Conservation (phyloP, 2,797 vertebrate species). For the Ammospiza maritima region DNA sequence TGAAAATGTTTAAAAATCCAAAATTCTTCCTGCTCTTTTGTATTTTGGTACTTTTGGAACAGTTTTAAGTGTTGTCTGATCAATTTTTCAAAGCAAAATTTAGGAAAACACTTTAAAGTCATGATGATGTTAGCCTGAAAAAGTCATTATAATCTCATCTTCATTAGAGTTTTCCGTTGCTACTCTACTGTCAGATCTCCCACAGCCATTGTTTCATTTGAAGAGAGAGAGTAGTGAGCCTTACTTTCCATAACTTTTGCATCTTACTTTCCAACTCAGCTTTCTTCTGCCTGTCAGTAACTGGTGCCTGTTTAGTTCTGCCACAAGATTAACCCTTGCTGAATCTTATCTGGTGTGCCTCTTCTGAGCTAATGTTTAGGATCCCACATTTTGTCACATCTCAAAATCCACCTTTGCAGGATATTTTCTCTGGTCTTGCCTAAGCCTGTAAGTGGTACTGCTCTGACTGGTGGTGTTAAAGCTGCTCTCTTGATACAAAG, state of each 20-base stretch:
- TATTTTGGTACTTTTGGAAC: not conserved
- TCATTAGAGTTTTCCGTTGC: not conserved
- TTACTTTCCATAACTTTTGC: not conserved
- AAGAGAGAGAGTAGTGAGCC: not conserved
- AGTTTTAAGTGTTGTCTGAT: not conserved
- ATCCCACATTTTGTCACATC: not conserved
- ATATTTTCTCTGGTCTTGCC: not conserved
- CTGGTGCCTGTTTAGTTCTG: not conserved
- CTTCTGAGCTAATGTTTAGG: not conserved
- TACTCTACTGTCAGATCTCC: not conserved
- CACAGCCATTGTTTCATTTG: not conserved
- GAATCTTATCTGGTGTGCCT: not conserved
- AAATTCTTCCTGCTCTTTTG: not conserved
- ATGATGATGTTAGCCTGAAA: not conserved
- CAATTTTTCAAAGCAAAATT: not conserved
- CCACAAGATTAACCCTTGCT: not conserved
- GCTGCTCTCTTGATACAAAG: not conserved
- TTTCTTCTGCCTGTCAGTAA: not conserved
- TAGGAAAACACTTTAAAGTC: not conserved
- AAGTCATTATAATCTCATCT: not conserved
- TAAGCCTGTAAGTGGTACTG: not conserved
- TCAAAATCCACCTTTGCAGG: not conserved
- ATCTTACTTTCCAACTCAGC: not conserved
- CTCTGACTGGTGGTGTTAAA: not conserved
- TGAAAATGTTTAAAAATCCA: not conserved